Base-by-base conservation (phyloP, 2,888 invertebrate species). In the Neoaliturus tenellus region DNA sequence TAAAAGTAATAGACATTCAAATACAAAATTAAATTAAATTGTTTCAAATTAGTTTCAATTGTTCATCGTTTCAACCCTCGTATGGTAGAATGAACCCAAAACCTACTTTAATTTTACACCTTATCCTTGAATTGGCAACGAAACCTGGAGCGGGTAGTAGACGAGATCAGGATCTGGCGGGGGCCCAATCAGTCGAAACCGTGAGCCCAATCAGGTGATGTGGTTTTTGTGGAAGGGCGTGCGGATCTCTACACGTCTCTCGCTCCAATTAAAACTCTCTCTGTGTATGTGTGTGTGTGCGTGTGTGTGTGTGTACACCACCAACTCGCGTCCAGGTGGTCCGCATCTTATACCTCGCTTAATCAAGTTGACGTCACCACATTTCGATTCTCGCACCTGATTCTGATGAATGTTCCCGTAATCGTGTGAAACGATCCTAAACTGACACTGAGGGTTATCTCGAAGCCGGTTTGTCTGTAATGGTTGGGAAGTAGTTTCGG, bases 151-250 rank as follows among this genome's bases (percentile, higher is more conserved):
- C 28, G 20, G 62, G 0, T 14, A 62, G 62, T 62, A 55, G 55
- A 62, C 28, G 10, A 25, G 62, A 62, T 62, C 62, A 31, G 62
- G 62, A 62, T 62, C 62, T 62, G 62, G 62, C 31, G 62, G 23
- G 62, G 28, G 62, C 31, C 62, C 62, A 62, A 62, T 62, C 62
- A 62, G 62, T 62, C 62, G 28, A 62, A 62, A 62, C 62, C 62
- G 62, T 62, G 62, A 62, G 62, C 55, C 62, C 62, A 62, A 62
- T 62, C 62, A 62, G 62, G 62, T 62, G 62, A 62, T 62, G 62
- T 62, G 62, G 62, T 62, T 62, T 62, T 62, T 62, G 62, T 62
- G 62, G 62, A 28, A 14, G 28, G 31, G 62, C 62, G 62, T 62
- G 62, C 62, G 62, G 62, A 62, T 62, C 62, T 28, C 31, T 62